Conservation (phyloP, 1,140 invertebrate species). For the Brachionus rubens region DNA sequence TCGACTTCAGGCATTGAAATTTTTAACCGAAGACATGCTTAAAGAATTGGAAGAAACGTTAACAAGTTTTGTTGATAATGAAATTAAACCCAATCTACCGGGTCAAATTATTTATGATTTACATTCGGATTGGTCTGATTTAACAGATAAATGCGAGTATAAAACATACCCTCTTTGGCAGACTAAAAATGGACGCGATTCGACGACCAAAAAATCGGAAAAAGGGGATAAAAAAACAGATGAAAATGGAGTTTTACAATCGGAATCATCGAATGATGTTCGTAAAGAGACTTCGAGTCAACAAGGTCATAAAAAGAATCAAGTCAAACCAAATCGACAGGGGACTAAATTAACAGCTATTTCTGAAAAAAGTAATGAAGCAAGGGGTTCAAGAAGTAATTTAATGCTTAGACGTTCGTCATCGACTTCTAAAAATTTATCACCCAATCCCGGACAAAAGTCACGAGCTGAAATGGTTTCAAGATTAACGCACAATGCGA, state of each 20-base stretch:
- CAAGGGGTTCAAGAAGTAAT: background rate
- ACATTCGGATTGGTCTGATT: constrained; percentile 43
- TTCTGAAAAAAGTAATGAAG: background rate
- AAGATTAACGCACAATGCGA: constrained; percentile 1
- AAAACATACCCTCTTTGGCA: constrained; percentile 20
- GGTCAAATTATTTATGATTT: constrained; percentile 23
- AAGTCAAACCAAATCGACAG: background rate
- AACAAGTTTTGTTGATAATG: background rate
- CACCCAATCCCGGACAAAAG: background rate
- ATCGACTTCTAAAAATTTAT: constrained; percentile 5
- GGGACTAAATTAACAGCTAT: constrained; percentile 11
- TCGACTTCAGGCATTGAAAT: constrained; percentile 5
- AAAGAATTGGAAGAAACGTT: constrained; percentile 23
- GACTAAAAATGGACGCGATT: constrained; percentile 35
- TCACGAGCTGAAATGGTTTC: background rate
- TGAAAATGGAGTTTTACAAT: background rate
- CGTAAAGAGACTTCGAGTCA: constrained; percentile 5
- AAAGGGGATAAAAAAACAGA: constrained; percentile 21
- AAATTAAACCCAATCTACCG: background rate
- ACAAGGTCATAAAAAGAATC: background rate
- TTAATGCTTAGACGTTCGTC: background rate
- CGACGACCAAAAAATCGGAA: background rate
- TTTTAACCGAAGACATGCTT: constrained; percentile 37
- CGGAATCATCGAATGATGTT: background rate
- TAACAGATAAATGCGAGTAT: constrained; percentile 24